Percentiles rank a stretch among this genome's conserved stretches.
Evolutionary conservation across 2,888 invertebrate species (phyloP).

Genomic region (Craniophora ligustri): DNA sequence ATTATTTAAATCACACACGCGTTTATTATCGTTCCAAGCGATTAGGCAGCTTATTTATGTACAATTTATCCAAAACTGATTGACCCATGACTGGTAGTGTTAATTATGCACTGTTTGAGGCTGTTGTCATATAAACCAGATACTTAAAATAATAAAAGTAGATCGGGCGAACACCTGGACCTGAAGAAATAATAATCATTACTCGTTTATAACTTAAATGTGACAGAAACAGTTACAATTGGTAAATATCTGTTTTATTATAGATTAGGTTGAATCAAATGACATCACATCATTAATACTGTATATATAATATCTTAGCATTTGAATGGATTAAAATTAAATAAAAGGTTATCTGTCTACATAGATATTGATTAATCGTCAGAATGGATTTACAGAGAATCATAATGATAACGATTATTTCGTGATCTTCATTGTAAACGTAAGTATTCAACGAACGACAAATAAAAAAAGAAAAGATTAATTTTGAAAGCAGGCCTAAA

Average conservation of each 20-base stretch:
- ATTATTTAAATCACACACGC: conserved; percentile 56
- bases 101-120: conserved; percentile 21
- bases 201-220: not conserved
- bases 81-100: conserved; percentile 21
- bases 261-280: too few species aligned
- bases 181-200: conserved; percentile 1
- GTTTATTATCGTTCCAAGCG: conserved; percentile 39
- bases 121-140: conserved; percentile 12
- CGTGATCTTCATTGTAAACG: too few species aligned
- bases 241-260: not conserved
- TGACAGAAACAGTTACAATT: not conserved
- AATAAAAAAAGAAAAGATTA: too few species aligned
- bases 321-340: too few species aligned
- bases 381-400: too few species aligned
- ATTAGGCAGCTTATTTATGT: conserved; percentile 47
- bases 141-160: conserved; percentile 4
- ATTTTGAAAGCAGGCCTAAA: too few species aligned
- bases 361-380: too few species aligned
- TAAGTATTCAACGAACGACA: too few species aligned
- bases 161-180: conserved; percentile 16
- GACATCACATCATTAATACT: too few species aligned
- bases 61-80: conserved; percentile 42
- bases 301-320: too few species aligned
- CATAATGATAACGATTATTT: too few species aligned
- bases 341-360: too few species aligned